Evolutionary conservation across 2,797 vertebrate species (phyloP), one percentile per base, ranked within the genome.

Genomic region (Channallabes apus): DNA sequence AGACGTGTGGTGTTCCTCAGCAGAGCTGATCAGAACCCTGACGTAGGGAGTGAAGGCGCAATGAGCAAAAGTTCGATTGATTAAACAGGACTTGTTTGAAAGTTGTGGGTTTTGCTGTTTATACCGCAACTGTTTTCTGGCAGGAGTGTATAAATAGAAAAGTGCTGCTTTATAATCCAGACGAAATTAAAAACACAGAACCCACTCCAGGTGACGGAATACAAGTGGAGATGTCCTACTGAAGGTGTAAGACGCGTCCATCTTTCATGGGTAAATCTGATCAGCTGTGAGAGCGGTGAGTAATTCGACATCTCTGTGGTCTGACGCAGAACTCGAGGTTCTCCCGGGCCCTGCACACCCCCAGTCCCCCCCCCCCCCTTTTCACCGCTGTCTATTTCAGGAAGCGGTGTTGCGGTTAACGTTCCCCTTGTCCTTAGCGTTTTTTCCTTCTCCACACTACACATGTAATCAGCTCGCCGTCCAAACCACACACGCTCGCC

Each of bases 401-500:
- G 88, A 88, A 89, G 88, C 71, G 61, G 82, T 87, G 71, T 75
- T 87, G 86, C 59, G 88, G 86, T 85, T 87, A 83, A 64, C 84
- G 35, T 84, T 88, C 38, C 83, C 83, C 87, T 73, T 84, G 84
- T 88, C 86, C 84, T 61, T 84, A 90, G 87, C 77, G 84, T 87
- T 78, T 64, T 69, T 91, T 90, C 88, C 88, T 85, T 84, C 85
- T 87, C 87, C 89, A 61, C 86, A 86, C 91, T 91, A 90, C 89
- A 91, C 87, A 87, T 92, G 91, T 91, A 93, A 93, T 91, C 89
- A 92, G 83, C 73, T 83, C 83, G 41, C 88, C 84, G 87, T 91
- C 90, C 89, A 90, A 92, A 88, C 90, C 91, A 88, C 89, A 89
- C 84, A 88, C 77, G 7, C 77, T 82, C 85, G 83, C 92, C 92